These are phyloP conservation scores for Apodemus speciosus DNA, from an alignment of 2,113 vertebrate species.

Conservation along the genomic window DNA sequence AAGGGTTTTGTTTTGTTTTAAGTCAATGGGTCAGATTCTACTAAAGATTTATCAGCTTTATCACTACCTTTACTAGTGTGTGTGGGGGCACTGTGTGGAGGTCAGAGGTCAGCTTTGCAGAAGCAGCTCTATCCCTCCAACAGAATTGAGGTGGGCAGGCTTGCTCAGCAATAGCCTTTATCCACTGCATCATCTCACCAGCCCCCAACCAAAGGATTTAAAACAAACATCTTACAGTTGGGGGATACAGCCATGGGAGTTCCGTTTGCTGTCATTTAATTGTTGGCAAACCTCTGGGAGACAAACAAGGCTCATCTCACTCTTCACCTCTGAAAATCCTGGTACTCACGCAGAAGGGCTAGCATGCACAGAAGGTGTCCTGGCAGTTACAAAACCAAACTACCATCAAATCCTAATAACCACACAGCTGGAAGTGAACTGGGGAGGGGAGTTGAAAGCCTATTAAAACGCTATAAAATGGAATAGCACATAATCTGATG, in stretches of 20 bases:
- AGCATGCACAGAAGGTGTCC: conserved; percentile 26
- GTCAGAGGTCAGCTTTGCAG: not conserved
- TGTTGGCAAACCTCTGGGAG: not conserved
- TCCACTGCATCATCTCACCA: not conserved
- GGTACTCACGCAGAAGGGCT: not conserved
- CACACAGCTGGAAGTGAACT: conserved; percentile 67
- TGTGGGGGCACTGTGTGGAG: not conserved
- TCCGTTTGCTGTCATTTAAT: conserved; percentile 28
- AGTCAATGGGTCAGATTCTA: not conserved
- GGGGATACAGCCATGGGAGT: not conserved
- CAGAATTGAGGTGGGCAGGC: not conserved
- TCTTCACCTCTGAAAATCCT: conserved; percentile 28
- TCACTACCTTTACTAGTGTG: no score
- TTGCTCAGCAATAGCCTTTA: not conserved
- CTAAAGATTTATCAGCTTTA: not conserved
- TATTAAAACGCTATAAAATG: conserved; percentile 83
- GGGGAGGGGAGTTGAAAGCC: conserved; percentile 79
- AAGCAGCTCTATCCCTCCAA: not conserved
- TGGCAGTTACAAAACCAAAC: conserved; percentile 56
- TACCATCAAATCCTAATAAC: conserved; percentile 63
- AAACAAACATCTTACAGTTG: conserved; percentile 21
- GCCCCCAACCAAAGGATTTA: not conserved
- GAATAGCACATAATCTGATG: conserved; percentile 75
- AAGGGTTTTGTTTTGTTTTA: not conserved
- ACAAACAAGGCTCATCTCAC: not conserved